phyloP scores from a whole-genome alignment of 2,888 invertebrate genomes.

The Drosophila macrospina region DNA sequence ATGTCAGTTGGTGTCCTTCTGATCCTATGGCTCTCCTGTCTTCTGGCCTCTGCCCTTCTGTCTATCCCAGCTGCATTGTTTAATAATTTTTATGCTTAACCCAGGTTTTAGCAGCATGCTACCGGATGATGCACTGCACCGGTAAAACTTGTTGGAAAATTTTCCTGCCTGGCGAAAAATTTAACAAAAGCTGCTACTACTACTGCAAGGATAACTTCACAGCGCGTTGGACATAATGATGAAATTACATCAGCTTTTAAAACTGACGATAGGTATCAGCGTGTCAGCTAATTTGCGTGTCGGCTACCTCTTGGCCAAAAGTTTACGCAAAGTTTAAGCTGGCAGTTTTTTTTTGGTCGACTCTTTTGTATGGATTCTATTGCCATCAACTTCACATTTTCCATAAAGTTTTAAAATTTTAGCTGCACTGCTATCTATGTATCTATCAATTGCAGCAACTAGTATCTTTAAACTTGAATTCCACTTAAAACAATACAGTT shows the following conservation, averaged over 20 bases:
- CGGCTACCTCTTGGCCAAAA: slow-evolving; percentile 23
- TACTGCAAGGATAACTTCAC: slow-evolving; percentile 43
- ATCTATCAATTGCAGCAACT: slow-evolving; percentile 38
- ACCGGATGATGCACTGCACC: slow-evolving; percentile 51
- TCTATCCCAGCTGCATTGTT: slow-evolving; percentile 58
- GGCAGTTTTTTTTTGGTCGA: slow-evolving; percentile 22
- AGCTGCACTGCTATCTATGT: background rate
- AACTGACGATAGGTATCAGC: slow-evolving; percentile 56
- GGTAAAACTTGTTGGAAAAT: slow-evolving; percentile 64
- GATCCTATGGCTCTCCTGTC: slow-evolving; percentile 14
- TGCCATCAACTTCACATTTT: background rate
- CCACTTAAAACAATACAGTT: slow-evolving; percentile 9
- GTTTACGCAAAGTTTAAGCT: slow-evolving; percentile 38
- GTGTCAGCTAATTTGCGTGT: slow-evolving; percentile 63
- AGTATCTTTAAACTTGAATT: background rate
- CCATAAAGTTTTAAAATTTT: slow-evolving; percentile 1
- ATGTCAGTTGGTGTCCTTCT: slow-evolving; percentile 35
- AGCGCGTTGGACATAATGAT: slow-evolving; percentile 58
- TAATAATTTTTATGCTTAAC: slow-evolving; percentile 70
- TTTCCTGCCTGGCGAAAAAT: slow-evolving; percentile 34
- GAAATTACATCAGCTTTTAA: slow-evolving; percentile 58
- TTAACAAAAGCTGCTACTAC: slow-evolving; percentile 41
- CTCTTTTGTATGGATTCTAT: slow-evolving; percentile 8
- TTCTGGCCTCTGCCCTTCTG: background rate
- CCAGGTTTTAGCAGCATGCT: slow-evolving; percentile 33